Conservation (phyloP, 1,140 invertebrate genomes). For the Camponotus pennsylvanicus region DNA sequence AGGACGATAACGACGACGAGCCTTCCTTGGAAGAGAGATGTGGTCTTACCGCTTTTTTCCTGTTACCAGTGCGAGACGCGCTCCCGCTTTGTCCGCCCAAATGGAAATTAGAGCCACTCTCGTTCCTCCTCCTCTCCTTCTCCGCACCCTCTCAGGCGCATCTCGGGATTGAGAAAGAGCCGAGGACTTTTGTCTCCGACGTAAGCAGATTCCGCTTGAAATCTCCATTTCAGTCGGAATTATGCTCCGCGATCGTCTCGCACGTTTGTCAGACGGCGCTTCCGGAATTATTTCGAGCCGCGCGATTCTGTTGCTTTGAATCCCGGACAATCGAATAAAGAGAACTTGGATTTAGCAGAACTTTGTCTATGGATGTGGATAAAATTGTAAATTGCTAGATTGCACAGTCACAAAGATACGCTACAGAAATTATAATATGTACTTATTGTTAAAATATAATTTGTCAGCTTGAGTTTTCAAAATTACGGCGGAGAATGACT, state of each 20-base stretch:
- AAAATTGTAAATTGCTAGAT: not conserved
- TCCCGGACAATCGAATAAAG: not conserved
- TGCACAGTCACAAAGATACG: not conserved
- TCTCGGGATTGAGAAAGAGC: slow-evolving; percentile 37
- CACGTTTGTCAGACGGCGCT: slow-evolving; percentile 14
- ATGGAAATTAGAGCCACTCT: slow-evolving; percentile 57
- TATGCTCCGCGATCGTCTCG: slow-evolving; percentile 9
- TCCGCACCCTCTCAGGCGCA: not conserved
- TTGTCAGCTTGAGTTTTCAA: not conserved
- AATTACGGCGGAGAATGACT: not conserved
- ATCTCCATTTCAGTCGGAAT: slow-evolving; percentile 53
- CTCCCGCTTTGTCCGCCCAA: slow-evolving; percentile 41
- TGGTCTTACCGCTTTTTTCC: slow-evolving; percentile 46
- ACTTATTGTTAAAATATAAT: not conserved
- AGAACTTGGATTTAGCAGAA: not conserved
- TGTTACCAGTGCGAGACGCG: slow-evolving; percentile 26
- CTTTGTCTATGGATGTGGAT: not conserved
- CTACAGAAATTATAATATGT: not conserved
- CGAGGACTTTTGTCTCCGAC: slow-evolving; percentile 41
- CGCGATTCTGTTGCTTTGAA: not conserved
- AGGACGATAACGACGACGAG: not conserved
- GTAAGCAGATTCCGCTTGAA: slow-evolving; percentile 43
- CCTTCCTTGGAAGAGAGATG: slow-evolving; percentile 23
- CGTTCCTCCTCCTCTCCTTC: not conserved
- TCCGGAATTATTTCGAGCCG: slow-evolving; percentile 21